These are phyloP conservation scores for Sciaenops ocellatus DNA, from an alignment of 2,797 vertebrate genomes.

Conservation along the genomic window DNA sequence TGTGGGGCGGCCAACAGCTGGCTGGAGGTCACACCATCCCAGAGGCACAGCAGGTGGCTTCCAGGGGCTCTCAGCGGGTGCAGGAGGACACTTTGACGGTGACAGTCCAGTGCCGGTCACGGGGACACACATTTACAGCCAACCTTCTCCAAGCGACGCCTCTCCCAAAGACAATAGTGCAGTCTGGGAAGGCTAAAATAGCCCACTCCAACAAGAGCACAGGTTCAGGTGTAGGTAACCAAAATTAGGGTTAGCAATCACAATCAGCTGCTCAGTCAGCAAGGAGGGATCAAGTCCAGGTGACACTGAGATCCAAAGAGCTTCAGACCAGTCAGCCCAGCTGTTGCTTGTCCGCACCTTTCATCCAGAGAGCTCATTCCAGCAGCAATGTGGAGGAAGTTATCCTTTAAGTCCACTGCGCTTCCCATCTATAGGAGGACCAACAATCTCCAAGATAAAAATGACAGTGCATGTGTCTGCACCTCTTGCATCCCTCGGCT, in stretches of 20 bases:
- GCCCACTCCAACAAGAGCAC: slow-evolving; percentile 47
- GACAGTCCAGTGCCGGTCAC: slow-evolving; percentile 41
- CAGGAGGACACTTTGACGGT: slow-evolving; percentile 46
- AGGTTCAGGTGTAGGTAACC: slow-evolving; percentile 29
- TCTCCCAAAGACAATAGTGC: slow-evolving; percentile 47
- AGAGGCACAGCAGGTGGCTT: slow-evolving; percentile 54
- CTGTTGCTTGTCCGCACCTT: slow-evolving; percentile 53
- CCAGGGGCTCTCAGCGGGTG: slow-evolving; percentile 53
- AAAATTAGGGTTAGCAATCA: slow-evolving; percentile 37
- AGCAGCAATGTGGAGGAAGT: slow-evolving; percentile 56
- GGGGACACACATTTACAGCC: slow-evolving; percentile 72
- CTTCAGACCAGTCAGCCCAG: slow-evolving; percentile 57
- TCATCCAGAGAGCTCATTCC: slow-evolving; percentile 40
- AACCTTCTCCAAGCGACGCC: slow-evolving; percentile 42
- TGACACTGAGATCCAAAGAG: slow-evolving; percentile 53
- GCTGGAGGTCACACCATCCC: slow-evolving; percentile 81
- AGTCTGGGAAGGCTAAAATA: slow-evolving; percentile 43
- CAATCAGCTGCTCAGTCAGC: slow-evolving; percentile 47
- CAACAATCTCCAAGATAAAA: slow-evolving; percentile 32
- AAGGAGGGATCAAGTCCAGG: slow-evolving; percentile 51
- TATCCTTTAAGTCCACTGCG: slow-evolving; percentile 48
- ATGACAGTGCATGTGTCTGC: slow-evolving; percentile 30
- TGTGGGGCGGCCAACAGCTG: slow-evolving; percentile 67
- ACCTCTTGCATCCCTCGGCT: slow-evolving; percentile 56
- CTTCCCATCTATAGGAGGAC: slow-evolving; percentile 42